phyloP scores from a whole-genome alignment of 1,140 invertebrate genomes.

The Anthonomus grandis region DNA sequence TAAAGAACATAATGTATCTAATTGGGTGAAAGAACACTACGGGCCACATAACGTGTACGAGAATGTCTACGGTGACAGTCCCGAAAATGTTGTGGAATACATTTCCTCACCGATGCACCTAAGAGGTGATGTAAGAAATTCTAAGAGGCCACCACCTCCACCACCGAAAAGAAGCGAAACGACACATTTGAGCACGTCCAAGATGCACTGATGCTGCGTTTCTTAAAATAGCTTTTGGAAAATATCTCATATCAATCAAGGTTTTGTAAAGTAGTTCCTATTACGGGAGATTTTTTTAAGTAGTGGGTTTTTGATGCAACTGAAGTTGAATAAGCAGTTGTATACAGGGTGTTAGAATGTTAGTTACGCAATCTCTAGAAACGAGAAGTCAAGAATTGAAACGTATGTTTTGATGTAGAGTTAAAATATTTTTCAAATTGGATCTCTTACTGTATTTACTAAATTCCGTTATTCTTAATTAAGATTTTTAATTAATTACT shows the following conservation, averaged over 20 bases:
- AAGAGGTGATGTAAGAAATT: conserved; percentile 26
- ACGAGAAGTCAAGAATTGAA: too few species aligned
- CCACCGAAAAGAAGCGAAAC: conserved; percentile 76
- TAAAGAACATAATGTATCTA: conserved; percentile 78
- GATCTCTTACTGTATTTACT: too few species aligned
- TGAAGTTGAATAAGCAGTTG: too few species aligned
- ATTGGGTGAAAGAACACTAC: conserved; percentile 89
- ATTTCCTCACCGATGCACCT: conserved; percentile 47
- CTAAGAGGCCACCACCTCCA: conserved; percentile 62
- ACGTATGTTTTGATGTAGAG: too few species aligned
- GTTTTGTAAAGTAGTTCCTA: too few species aligned
- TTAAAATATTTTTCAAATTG: too few species aligned
- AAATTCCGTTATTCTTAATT: too few species aligned
- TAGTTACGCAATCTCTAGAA: too few species aligned
- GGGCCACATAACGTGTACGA: conserved; percentile 63
- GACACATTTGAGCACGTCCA: conserved; percentile 62
- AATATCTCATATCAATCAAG: conserved; percentile 26
- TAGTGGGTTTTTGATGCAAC: too few species aligned
- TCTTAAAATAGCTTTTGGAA: conserved; percentile 28
- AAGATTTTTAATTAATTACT: not conserved
- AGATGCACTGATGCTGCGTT: conserved; percentile 43
- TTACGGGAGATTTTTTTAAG: too few species aligned
- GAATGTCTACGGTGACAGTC: conserved; percentile 55
- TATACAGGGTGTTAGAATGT: too few species aligned
- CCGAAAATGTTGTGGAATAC: conserved; percentile 50